Evolutionary conservation across 1,140 invertebrate species (phyloP), one percentile per base, ranked within the genome.

Genomic region (Solen grandis): DNA sequence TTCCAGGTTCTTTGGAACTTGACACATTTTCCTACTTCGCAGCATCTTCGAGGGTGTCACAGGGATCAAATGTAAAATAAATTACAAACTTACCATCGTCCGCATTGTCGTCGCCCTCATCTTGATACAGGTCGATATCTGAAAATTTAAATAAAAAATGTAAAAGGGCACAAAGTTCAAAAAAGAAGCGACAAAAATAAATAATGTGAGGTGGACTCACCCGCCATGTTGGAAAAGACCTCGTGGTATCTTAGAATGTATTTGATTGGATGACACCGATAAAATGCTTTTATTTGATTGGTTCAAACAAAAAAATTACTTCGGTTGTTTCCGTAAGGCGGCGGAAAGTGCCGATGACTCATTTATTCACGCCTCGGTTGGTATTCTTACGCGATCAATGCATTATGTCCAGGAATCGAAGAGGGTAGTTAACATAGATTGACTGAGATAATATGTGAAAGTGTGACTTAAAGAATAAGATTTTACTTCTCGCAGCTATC

Each of bases 191-290:
- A 88, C 88, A 85, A 89, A 88, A 87, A 77, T 84, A 84, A 85
- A 85, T 85, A 86, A 89, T 88, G 86, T 89, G 88, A 90, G 87
- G 86, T 88, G 86, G 86, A 88, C 90, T 90, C 89, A 91, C 90
- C 90, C 90, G 90, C 90, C 90, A 91, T 91, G 85, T 90, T 91
- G 90, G 87, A 90, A 89, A 89, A 88, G 85, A 88, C 89, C 89
- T 89, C 89, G 86, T 87, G 87, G 85, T 88, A 84, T 89, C 78
- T 82, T 81, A 90, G 76, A 54, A 70, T 66, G 59, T 31, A 76
- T 84, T 65, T 88, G 84, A 90, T 91, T 91, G 89, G 89, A 78
- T 73, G 75, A 75, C 75, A 60, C 50, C 50, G 77, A 79, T 80
- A 72, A 70, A 75, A 70, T 82, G 60, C 68, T 76, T 70, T 79